Percentiles rank a stretch among this genome's conserved stretches.
phyloP scores from a whole-genome alignment of 2,888 invertebrate species.

The Aphidius colemani region DNA sequence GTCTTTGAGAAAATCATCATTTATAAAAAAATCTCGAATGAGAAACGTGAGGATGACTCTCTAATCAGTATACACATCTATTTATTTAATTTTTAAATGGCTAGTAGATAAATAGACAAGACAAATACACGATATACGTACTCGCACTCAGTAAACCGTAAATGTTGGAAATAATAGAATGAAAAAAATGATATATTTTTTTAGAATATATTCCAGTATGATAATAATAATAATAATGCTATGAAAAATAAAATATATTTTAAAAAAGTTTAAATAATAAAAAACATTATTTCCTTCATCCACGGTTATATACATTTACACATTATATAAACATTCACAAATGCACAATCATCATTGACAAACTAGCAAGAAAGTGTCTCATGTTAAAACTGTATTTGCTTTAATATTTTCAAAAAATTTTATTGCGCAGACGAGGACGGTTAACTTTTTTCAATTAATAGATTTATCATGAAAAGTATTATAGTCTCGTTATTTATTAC shows the following conservation, averaged over 20 bases:
- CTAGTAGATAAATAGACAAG: constrained; percentile 53
- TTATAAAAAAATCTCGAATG: not conserved
- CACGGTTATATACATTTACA: constrained; percentile 13
- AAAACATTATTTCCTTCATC: constrained; percentile 5
- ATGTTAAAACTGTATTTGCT: not conserved
- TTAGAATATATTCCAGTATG: too few species aligned
- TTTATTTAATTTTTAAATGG: constrained; percentile 35
- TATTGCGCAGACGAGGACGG: constrained; percentile 33
- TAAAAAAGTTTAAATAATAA: too few species aligned
- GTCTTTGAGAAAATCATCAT: not conserved
- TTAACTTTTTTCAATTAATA: constrained; percentile 29
- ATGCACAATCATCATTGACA: constrained; percentile 27
- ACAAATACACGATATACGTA: constrained; percentile 52
- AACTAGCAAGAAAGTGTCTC: constrained; percentile 33
- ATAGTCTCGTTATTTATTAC: not conserved
- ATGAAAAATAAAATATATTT: too few species aligned
- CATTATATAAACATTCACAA: constrained; percentile 29
- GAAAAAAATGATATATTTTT: too few species aligned
- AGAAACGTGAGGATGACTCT: not conserved
- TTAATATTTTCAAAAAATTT: constrained; percentile 17
- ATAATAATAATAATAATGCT: too few species aligned
- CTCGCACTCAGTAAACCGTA: constrained; percentile 36
- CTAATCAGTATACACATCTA: constrained; percentile 37
- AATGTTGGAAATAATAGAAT: constrained; percentile 12
- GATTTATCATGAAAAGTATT: not conserved